Evolutionary conservation across 2,888 invertebrate genomes (phyloP), one percentile per base, ranked within the genome.

Genomic region (Leucophora obtusa): DNA sequence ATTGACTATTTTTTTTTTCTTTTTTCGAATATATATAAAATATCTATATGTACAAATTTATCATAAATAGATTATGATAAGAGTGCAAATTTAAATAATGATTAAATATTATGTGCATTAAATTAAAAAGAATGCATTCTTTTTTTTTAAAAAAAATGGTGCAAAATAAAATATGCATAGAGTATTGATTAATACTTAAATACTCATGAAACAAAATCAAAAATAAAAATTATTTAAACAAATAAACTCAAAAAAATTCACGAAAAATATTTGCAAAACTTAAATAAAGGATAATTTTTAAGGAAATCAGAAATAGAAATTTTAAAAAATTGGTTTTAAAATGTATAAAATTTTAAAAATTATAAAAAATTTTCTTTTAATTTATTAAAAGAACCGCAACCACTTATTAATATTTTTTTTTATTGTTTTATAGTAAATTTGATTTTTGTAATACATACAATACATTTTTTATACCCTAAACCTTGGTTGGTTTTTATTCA

Each of bases 351-450:
- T 62, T 56, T 63, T 43, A 58, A 66, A 65, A 60, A 62, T n/a
- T 21, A 51, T 14, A 56, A 53, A 62, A 47, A n/a, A n/a, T 47
- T 14, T n/a, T 47, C 1, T 47, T 47, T 76, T 77, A 84, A 82
- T 82, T 83, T 80, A 85, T 86, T 86, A 86, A 82, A 86, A 89
- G 89, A 89, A 89, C 89, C 90, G 89, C 89, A 91, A 91, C 91
- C 91, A 91, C 86, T 89, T 89, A 85, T 82, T 79, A 69, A 60
- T 63, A 75, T 50, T 69, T 63, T 51, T 79, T n/a, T n/a, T n/a
- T 59, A 77, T 82, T 86, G 82, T 79, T 83, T 80, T 78, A 68
- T 68, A 38, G 65, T 66, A 69, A 71, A 33, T 74, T 73, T 60
- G 43, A 70, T 53, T 75, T 51, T 75, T 75, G 66, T 81, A 82